A percentile compares a stretch with the other conserved stretches of the same genome.
Conservation (phyloP, 2,888 invertebrate species). For the Aricia artaxerxes region DNA sequence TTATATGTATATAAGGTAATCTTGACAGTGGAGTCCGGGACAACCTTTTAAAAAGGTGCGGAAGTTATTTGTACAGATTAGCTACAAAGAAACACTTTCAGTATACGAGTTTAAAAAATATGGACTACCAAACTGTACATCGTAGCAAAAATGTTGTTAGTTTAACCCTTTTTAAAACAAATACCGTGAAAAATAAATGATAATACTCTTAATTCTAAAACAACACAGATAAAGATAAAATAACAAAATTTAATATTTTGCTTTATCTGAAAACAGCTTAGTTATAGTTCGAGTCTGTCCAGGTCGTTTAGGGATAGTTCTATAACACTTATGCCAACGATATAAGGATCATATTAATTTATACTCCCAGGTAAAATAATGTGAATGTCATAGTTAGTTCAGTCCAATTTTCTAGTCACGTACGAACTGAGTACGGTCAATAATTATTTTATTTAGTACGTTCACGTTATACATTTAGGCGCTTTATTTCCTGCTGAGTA, state of each 20-base stretch:
- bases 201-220: not conserved
- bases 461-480: not conserved
- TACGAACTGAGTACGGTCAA: slow-evolving; percentile 1
- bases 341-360: not conserved
- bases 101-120: no score
- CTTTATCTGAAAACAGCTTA: slow-evolving; percentile 7
- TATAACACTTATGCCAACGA: not conserved
- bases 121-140: no score
- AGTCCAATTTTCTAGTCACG: slow-evolving; percentile 11
- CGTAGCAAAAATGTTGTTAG: not conserved
- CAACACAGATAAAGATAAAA: slow-evolving; percentile 6
- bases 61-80: no score
- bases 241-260: not conserved
- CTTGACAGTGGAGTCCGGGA: no score
- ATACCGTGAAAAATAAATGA: not conserved
- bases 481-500: not conserved
- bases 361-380: not conserved
- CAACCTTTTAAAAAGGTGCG: no score
- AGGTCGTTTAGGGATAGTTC: not conserved
- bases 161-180: not conserved
- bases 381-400: not conserved
- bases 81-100: no score
- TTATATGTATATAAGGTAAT: no score
- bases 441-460: slow-evolving; percentile 15
- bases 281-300: not conserved